Conservation (phyloP, 2,113 vertebrate genomes). For the Tinamus guttatus region DNA sequence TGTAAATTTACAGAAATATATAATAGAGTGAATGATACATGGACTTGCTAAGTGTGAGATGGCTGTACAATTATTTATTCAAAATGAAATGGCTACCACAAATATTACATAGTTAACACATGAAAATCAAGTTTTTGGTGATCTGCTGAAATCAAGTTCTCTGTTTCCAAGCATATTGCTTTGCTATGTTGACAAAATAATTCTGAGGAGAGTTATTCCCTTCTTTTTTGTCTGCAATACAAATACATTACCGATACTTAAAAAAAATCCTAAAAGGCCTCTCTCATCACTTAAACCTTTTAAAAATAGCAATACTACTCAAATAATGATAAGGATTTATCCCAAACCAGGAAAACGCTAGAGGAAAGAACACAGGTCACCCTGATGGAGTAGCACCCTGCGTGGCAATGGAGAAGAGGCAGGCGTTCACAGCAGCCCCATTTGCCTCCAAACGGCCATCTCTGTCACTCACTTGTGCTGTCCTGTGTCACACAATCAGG, state of each 20-base stretch:
- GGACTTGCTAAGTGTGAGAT: background rate
- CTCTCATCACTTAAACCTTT: background rate
- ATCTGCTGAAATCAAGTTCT: background rate
- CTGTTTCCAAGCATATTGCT: background rate
- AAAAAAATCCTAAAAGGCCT: background rate
- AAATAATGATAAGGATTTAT: background rate
- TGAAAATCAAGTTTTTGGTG: background rate
- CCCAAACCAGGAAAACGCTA: background rate
- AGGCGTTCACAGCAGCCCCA: background rate
- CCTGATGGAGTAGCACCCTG: rapidly evolving
- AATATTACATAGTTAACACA: background rate
- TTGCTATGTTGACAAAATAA: background rate
- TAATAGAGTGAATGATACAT: background rate
- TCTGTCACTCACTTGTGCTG: background rate
- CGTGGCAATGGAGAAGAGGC: background rate
- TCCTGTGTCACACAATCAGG: background rate
- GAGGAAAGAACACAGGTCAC: background rate
- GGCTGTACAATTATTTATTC: background rate
- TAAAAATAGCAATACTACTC: background rate
- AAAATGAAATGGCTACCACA: background rate
- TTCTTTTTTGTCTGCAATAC: background rate
- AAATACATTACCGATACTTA: background rate
- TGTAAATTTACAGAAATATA: background rate
- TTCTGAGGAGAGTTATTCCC: background rate
- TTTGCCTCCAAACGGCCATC: background rate